Percentiles rank a stretch among this genome's conserved stretches.
Evolutionary conservation across 2,113 vertebrate species (phyloP).

Genomic region (Gallinago jamesoni): DNA sequence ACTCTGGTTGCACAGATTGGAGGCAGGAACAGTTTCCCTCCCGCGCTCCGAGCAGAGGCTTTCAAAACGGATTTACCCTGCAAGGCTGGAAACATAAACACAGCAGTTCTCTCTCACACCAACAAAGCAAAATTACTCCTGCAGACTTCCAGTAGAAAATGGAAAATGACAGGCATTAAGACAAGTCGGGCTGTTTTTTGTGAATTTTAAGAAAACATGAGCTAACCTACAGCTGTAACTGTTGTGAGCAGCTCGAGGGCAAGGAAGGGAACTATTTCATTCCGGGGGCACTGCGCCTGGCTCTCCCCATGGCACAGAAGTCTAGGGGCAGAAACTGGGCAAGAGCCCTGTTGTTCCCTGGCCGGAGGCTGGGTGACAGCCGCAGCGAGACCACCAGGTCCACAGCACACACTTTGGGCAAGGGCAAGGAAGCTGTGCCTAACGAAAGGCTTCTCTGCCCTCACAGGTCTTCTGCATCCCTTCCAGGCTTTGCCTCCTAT

Average conservation of each 20-base stretch:
- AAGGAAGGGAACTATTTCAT: neutral
- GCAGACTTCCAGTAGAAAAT: neutral
- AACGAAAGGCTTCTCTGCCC: neutral
- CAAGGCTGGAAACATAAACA: neutral
- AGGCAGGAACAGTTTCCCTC: neutral
- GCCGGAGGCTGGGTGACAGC: neutral
- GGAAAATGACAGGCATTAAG: neutral
- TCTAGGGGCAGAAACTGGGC: neutral
- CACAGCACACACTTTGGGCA: neutral
- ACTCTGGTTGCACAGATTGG: accelerated
- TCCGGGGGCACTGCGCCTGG: neutral
- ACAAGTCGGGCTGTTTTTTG: neutral
- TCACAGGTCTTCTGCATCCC: neutral
- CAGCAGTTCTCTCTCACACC: neutral
- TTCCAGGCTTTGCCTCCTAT: neutral
- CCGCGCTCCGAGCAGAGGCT: accelerated
- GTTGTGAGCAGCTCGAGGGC: neutral
- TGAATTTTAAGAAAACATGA: neutral
- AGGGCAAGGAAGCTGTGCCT: neutral
- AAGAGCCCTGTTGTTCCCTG: neutral
- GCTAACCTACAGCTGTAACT: neutral
- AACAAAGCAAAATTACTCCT: neutral
- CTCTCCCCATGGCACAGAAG: neutral
- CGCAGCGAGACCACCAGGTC: neutral
- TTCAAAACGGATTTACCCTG: neutral